A percentile compares a stretch with the other conserved stretches of the same genome.
phyloP scores from a whole-genome alignment of 2,797 vertebrate species.

The Nyctibius grandis region DNA sequence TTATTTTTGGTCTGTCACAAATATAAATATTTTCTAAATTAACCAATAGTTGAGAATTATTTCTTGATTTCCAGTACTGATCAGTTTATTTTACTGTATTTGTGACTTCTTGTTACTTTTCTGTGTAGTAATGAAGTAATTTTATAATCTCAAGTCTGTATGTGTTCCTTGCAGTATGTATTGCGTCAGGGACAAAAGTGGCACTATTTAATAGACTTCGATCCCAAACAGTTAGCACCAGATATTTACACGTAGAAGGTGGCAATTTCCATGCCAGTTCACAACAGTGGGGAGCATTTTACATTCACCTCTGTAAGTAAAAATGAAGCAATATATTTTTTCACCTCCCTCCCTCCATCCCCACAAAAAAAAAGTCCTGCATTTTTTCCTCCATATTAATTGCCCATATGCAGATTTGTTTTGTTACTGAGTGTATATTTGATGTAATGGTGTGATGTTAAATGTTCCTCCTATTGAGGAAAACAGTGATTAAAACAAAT shows the following conservation, averaged over 20 bases:
- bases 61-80: background rate
- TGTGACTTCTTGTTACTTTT: background rate
- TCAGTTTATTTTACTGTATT: background rate
- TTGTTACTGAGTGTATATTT: background rate
- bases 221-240: conserved; percentile 97
- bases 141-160: conserved; percentile 34
- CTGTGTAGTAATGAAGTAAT: background rate
- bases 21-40: background rate
- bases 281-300: conserved; percentile 98
- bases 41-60: background rate
- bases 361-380: background rate
- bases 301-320: conserved; percentile 95
- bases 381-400: background rate
- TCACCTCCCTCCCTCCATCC: background rate
- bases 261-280: conserved; percentile 99
- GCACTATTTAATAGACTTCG: conserved; percentile 97
- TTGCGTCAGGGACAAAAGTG: conserved; percentile 98
- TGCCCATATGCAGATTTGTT: background rate
- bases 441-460: background rate
- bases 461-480: background rate
- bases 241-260: conserved; percentile 97
- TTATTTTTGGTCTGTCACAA: background rate
- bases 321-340: background rate
- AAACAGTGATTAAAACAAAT: background rate
- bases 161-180: conserved; percentile 86